Evolutionary conservation across 2,797 vertebrate species (phyloP).

Genomic region (Danio choprae): DNA sequence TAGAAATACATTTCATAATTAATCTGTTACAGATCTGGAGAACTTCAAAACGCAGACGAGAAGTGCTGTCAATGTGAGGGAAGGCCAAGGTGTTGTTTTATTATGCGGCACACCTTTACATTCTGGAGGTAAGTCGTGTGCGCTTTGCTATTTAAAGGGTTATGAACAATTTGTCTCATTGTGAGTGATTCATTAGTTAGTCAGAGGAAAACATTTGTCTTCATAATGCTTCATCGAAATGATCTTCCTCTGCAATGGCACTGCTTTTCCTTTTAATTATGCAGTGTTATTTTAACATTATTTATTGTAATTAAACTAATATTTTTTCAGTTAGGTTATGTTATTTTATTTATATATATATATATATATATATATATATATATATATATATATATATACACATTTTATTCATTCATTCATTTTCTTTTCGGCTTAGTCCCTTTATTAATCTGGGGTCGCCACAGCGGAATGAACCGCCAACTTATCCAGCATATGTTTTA

Average conservation of each 20-base stretch:
- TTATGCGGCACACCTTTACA: conserved; percentile 87
- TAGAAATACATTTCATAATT: neutral
- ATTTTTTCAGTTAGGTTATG: neutral
- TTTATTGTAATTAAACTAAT: neutral
- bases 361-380: no score
- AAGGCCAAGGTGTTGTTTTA: conserved; percentile 94
- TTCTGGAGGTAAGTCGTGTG: conserved; percentile 84
- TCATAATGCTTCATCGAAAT: neutral
- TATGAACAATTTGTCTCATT: neutral
- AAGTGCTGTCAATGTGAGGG: conserved; percentile 89
- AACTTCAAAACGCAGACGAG: conserved; percentile 86
- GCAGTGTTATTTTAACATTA: neutral
- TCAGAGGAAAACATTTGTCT: neutral
- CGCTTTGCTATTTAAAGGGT: neutral
- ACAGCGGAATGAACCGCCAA: no score
- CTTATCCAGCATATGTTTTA: no score
- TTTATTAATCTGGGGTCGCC: no score
- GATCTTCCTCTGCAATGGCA: neutral
- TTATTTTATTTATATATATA: neutral
- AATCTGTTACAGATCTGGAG: conserved; percentile 83
- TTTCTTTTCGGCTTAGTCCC: no score
- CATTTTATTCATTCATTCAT: no score
- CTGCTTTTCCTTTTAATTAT: neutral
- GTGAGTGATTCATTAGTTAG: neutral
- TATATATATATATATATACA: no score